Base-by-base conservation (phyloP, 1,140 invertebrate species). In the Papilio polytes region DNA sequence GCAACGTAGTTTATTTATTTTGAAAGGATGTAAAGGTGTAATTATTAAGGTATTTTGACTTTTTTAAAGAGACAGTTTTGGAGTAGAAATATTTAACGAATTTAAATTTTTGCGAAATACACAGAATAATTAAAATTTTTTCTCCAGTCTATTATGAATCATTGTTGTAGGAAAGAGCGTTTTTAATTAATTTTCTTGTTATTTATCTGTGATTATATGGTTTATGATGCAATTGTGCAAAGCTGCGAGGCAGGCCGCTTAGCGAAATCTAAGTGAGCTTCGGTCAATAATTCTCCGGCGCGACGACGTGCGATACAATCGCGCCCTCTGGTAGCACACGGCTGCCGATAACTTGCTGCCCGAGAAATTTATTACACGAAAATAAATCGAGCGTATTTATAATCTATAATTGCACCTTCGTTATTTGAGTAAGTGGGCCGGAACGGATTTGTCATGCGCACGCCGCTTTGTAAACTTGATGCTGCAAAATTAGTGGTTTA, bases 251-350 rank as follows among this genome's bases (percentile, higher is more conserved):
- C 22, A 74, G 74, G 59, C 22, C 76, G 48, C 53, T 78, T 44
- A 83, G 74, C 78, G 46, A 76, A 44, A 73, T 79, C 76, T 83
- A 73, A 79, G 81, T 63, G 81, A 77, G 63, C 79, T 73, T 46
- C 80, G 80, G 77, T 78, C 86, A 86, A 87, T 89, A 88, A 86
- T 88, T 87, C 87, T 85, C 84, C 59, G 66, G 85, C 80, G 81
- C 84, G 85, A 82, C 84, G 82, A 83, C 82, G 80, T 59, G 82
- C 80, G 89, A 91, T 90, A 87, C 76, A 81, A 90, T 90, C 88
- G 80, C 78, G 80, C 82, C 82, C 81, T 76, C 81, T 84, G 82
- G 82, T 85, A 77, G 77, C 77, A 51, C 51, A 77, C 56, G 56
- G 77, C 77, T 78, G 56, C 56, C 56, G 56, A 78, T 63, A 59